These are phyloP conservation scores for Mobula birostris DNA, from an alignment of 2,113 vertebrate species.

Conservation along the genomic window DNA sequence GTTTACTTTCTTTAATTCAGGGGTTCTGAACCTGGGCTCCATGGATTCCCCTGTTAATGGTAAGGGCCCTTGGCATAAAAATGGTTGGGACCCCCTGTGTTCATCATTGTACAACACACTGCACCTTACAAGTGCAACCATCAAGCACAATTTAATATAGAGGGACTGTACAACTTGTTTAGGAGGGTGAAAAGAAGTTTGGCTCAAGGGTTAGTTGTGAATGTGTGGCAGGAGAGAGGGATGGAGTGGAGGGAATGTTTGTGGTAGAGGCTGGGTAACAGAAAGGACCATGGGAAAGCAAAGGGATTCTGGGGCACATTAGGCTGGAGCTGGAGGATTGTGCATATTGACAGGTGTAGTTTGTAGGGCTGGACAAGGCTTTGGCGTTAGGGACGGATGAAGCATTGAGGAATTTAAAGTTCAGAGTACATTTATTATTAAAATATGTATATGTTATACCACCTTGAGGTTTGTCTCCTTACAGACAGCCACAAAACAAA, in stretches of 20 bases:
- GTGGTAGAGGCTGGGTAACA: no score
- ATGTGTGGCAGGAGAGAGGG: neutral
- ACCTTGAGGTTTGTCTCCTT: no score
- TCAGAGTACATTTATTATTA: no score
- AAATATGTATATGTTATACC: no score
- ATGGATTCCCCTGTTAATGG: no score
- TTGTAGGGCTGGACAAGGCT: neutral
- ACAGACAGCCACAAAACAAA: no score
- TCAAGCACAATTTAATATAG: neutral
- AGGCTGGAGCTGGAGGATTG: neutral
- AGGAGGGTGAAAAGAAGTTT: neutral
- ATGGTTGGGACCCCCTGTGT: no score
- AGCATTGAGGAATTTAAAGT: neutral
- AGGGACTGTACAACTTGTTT: neutral
- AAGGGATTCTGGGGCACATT: neutral
- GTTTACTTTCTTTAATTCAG: no score
- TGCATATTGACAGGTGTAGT: neutral
- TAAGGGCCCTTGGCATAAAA: no score
- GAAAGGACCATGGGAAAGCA: neutral
- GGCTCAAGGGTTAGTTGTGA: neutral
- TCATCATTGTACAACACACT: neutral
- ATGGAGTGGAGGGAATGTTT: neutral
- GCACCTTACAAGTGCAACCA: neutral
- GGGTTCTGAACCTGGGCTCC: no score
- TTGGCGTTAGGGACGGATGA: neutral